Evolutionary conservation across 2,797 vertebrate genomes (phyloP).

Genomic region (Chelon labrosus): DNA sequence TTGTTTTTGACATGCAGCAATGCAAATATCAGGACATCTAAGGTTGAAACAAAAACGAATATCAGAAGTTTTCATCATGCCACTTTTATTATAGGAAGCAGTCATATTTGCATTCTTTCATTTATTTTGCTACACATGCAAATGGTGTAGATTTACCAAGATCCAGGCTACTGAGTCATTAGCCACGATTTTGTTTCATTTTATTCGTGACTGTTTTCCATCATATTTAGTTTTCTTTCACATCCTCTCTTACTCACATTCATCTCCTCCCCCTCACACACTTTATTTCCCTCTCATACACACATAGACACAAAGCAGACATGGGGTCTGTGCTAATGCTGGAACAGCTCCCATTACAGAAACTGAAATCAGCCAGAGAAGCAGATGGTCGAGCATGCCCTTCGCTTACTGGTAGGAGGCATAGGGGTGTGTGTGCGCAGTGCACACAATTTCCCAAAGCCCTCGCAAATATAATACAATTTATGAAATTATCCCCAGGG

Average conservation of each 20-base stretch:
- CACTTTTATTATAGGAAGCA: not conserved
- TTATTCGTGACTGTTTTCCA: not conserved
- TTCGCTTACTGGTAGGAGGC: conserved; percentile 29
- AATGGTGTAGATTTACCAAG: too few relatives aligned
- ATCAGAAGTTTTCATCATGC: not conserved
- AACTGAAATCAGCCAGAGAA: conserved; percentile 65
- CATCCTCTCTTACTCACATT: not conserved
- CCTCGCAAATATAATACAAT: not conserved
- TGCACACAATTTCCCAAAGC: not conserved
- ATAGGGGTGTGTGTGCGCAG: conserved; percentile 11
- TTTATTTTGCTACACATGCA: not conserved
- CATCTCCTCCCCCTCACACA: not conserved
- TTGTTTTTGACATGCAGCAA: not conserved
- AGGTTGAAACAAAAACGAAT: not conserved
- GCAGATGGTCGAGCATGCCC: conserved; percentile 57
- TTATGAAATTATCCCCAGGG: conserved; percentile 7
- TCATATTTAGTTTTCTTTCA: not conserved
- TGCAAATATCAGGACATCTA: not conserved
- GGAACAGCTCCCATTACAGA: conserved; percentile 55
- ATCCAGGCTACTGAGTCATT: too few relatives aligned
- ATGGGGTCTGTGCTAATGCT: conserved; percentile 49
- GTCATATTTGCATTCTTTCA: not conserved
- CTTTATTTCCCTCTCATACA: not conserved
- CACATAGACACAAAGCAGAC: conserved; percentile 21
- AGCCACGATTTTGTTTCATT: not conserved